Conservation (phyloP, 1,140 invertebrate species). For the Lasioglossum baleicum region DNA sequence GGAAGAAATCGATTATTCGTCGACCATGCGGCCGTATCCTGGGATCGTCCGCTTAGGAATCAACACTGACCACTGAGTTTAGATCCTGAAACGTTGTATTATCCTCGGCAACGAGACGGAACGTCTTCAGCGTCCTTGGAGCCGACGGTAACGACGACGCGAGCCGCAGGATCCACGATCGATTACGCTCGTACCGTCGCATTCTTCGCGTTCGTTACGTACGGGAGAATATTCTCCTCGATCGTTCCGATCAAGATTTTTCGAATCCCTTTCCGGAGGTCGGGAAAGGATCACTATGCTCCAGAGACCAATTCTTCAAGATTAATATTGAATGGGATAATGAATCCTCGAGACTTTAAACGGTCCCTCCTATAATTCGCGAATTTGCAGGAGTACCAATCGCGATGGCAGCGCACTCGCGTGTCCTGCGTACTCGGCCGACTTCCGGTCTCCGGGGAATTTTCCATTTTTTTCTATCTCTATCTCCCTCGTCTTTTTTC, state of each 20-base stretch:
- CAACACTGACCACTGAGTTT: constrained; percentile 69
- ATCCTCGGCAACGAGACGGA: constrained; percentile 79
- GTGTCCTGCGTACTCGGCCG: background rate
- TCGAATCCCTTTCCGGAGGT: no score
- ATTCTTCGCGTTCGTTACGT: background rate
- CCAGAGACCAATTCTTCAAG: background rate
- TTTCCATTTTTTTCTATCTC: constrained; percentile 11
- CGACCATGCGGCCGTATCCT: constrained; percentile 32
- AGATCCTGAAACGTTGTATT: constrained; percentile 76
- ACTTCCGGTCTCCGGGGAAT: constrained; percentile 22
- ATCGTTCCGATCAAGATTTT: no score
- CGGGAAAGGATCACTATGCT: no score
- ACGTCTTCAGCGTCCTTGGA: constrained; percentile 74
- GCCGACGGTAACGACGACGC: constrained; percentile 30
- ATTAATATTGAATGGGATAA: background rate
- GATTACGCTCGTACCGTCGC: background rate
- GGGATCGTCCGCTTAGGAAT: constrained; percentile 55
- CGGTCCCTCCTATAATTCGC: background rate
- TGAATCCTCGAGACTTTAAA: background rate
- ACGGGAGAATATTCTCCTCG: no score
- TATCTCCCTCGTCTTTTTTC: background rate
- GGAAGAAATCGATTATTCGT: constrained; percentile 57
- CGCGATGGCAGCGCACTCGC: background rate
- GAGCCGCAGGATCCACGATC: constrained; percentile 15
- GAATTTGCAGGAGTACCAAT: background rate